Evolutionary conservation across 2,113 vertebrate species (phyloP), one percentile per base, ranked within the genome.

Genomic region (Capreolus pygargus): DNA sequence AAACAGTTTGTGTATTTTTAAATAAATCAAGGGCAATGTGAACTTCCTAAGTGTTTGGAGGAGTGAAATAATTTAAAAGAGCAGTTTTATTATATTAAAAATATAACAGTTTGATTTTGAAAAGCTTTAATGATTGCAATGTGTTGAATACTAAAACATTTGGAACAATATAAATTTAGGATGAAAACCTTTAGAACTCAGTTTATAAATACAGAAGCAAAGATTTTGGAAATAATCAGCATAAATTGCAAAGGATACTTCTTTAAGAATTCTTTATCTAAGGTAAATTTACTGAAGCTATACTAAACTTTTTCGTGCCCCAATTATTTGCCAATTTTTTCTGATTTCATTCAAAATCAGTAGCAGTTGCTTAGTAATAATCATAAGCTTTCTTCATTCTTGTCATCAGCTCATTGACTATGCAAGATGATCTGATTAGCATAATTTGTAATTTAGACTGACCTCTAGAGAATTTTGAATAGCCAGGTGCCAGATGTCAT

Each of bases 381-480:
- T 86, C 55, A 87, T 76, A 13, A 92, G 3, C 8, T 94, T 89
- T 89, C 54, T 95, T 88, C 16, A 54, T 94, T 70, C 8, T 87
- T 95, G 17, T 50, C 52, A 84, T 86, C 33, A 17, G 33, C 19
- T 70, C 61, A 87, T n/a, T 95, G 39, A 89, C 50, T 95, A 84
- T 78, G 55, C 54, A 84, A 58, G 23, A 61, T 83, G 3, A 82
- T 76, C 7, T 79, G 25, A 93, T 94, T 90, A 81, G n/a, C 36
- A 92, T 91, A 94, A 81, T 93, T 91, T 96, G 11, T 81, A 85
- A 94, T 84, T 84, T 86, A 83, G 45, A 74, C 25, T 54, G 57
- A 85, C 47, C 58, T 83, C 47, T 86, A 27, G 58, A 94, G 36
- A 7, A 4, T 79, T 87, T 90, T 94, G 28, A 81, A 74, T 79